Evolutionary conservation across 1,140 invertebrate species (phyloP).

Genomic region (Campoletis sonorensis): DNA sequence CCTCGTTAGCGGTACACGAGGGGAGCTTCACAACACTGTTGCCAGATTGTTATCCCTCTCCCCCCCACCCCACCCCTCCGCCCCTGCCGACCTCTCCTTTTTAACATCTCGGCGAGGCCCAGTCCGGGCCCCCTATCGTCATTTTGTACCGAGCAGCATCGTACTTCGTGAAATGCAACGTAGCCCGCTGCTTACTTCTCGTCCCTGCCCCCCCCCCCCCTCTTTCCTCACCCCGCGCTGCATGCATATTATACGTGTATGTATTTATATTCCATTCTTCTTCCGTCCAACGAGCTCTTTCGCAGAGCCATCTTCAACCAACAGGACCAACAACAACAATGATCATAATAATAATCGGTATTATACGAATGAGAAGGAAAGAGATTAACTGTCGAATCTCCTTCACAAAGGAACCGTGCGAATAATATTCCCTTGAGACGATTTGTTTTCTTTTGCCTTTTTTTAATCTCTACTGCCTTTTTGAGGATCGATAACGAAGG

Average conservation of each 20-base stretch:
- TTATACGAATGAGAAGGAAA: background rate
- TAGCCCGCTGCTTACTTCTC: slow-evolving; percentile 16
- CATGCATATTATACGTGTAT: slow-evolving; percentile 1
- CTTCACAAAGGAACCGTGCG: background rate
- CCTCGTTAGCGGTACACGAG: slow-evolving; percentile 71
- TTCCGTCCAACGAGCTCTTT: slow-evolving; percentile 1
- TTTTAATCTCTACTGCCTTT: background rate
- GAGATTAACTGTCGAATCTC: background rate
- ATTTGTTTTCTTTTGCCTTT: no score
- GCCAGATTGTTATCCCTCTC: slow-evolving; percentile 70
- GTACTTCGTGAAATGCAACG: slow-evolving; percentile 38
- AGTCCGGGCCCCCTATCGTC: background rate
- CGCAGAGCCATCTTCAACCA: background rate
- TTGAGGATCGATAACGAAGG: no score
- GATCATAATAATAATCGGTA: no score
- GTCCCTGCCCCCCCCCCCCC: background rate
- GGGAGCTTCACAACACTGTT: slow-evolving; percentile 66
- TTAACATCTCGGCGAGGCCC: background rate
- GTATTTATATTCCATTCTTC: slow-evolving; percentile 8
- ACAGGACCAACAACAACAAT: background rate
- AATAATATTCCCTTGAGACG: background rate
- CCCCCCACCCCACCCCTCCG: slow-evolving; percentile 53
- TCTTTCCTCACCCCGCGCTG: no score
- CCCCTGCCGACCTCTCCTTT: background rate
- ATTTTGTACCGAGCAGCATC: background rate